phyloP scores from a whole-genome alignment of 1,140 invertebrate species.

The Procambarus clarkii region DNA sequence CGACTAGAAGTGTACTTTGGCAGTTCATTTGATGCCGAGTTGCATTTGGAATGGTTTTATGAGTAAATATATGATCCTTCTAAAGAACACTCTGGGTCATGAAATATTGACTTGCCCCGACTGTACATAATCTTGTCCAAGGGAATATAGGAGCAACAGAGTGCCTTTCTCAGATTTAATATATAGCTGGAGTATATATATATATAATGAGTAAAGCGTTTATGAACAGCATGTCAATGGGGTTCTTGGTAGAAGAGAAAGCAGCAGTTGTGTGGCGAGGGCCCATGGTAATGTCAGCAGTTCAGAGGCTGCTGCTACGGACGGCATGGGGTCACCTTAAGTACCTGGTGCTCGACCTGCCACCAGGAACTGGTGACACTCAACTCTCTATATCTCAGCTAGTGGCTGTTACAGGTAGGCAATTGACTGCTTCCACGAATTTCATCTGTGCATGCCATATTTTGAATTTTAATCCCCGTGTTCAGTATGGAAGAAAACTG shows the following conservation, averaged over 20 bases:
- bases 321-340: constrained; percentile 89
- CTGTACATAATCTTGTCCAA: too few relatives aligned
- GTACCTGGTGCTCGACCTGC: constrained; percentile 90
- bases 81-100: too few relatives aligned
- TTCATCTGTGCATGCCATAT: background rate
- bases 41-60: too few relatives aligned
- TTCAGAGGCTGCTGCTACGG: constrained; percentile 88
- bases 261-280: constrained; percentile 92
- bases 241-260: constrained; percentile 87
- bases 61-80: too few relatives aligned
- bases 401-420: constrained; percentile 79
- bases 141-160: too few relatives aligned
- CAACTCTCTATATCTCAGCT: constrained; percentile 92
- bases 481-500: too few relatives aligned
- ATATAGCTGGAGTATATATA: background rate
- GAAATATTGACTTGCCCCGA: too few relatives aligned
- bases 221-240: constrained; percentile 85
- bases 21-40: too few relatives aligned
- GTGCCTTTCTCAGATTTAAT: too few relatives aligned
- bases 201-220: background rate
- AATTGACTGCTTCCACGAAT: background rate
- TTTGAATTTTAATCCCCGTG: too few relatives aligned
- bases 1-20: too few relatives aligned
- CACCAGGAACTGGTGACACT: constrained; percentile 94
- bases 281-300: constrained; percentile 94